Percentiles rank a stretch among this genome's conserved stretches.
phyloP scores from a whole-genome alignment of 1,140 invertebrate species.

The Zophobas atratus region DNA sequence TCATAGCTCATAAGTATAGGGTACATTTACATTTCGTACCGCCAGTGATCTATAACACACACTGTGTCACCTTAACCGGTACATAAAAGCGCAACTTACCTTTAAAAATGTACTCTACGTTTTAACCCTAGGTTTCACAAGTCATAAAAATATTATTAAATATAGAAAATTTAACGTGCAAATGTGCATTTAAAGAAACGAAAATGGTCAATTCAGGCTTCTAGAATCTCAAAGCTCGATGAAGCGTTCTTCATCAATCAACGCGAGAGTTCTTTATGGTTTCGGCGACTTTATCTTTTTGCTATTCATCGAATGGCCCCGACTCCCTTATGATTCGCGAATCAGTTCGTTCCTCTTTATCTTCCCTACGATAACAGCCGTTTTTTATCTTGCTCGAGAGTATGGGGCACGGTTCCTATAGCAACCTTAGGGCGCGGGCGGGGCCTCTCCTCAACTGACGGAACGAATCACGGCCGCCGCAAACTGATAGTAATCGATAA shows the following conservation, averaged over 20 bases:
- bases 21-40: too few relatives aligned
- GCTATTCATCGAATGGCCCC: slow-evolving; percentile 48
- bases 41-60: too few relatives aligned
- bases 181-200: background rate
- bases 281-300: slow-evolving; percentile 47
- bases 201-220: background rate
- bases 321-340: slow-evolving; percentile 50
- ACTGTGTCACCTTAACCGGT: too few relatives aligned
- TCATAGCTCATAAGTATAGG: too few relatives aligned
- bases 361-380: slow-evolving; percentile 38
- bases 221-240: background rate
- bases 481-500: slow-evolving; percentile 66
- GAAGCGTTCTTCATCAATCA: slow-evolving; percentile 4
- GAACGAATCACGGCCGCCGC: slow-evolving; percentile 65
- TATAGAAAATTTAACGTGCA: too few relatives aligned
- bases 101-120: too few relatives aligned
- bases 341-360: slow-evolving; percentile 52
- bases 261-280: slow-evolving; percentile 14
- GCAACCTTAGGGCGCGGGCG: slow-evolving; percentile 62
- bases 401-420: slow-evolving; percentile 58
- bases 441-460: slow-evolving; percentile 56
- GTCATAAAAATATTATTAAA: too few relatives aligned
- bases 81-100: too few relatives aligned
- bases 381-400: slow-evolving; percentile 56
- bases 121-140: too few relatives aligned